Evolutionary conservation across 2,113 vertebrate genomes (phyloP), one percentile per base, ranked within the genome.

Genomic region (Zosterops japonicus): DNA sequence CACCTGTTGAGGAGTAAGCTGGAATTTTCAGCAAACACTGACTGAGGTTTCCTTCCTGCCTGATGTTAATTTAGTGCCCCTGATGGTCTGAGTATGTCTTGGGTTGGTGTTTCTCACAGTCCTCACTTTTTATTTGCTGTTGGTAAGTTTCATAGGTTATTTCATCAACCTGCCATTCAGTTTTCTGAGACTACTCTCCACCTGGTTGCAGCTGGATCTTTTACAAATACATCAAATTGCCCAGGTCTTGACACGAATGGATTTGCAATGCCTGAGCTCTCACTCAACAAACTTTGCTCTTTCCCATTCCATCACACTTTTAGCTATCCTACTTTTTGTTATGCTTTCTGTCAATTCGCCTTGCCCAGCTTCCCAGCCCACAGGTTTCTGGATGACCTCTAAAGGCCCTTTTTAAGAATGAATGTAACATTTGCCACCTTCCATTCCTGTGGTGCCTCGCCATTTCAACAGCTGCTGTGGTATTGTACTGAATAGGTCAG

Each of bases 401-500:
- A 81, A 89, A 92, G 75, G 71, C 68, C 90, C 35, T 77, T 90
- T 95, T 81, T 44, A 89, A 90, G 92, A 86, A 94, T 77, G 59
- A 95, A 69, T 89, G 80, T 77, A 88, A 67, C 76, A 93, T 90
- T 92, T 90, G 83, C 83, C 89, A 96, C 90, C 92, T 96, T 95
- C 86, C 91, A 42, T 61, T 90, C 88, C 96, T 77, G 71, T 13
- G 71, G 88, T 90, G 95, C 90, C 71, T 93, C 2, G 1, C 68
- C 90, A 81, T 92, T 95, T 89, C 95, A 86, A 14, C 92, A 93
- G 79, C 88, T 92, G 92, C 83, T 83, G 83, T 70, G 90, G 74
- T 33, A 94, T 94, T 97, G 92, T 90, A 33, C 89, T 90, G 79
- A 94, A 89, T 86, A 95, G 90, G 88, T 95, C 96, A 92, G 88